Percentiles rank a stretch among this genome's conserved stretches.
Evolutionary conservation across 2,113 vertebrate species (phyloP).

Genomic region (Orcinus orca): DNA sequence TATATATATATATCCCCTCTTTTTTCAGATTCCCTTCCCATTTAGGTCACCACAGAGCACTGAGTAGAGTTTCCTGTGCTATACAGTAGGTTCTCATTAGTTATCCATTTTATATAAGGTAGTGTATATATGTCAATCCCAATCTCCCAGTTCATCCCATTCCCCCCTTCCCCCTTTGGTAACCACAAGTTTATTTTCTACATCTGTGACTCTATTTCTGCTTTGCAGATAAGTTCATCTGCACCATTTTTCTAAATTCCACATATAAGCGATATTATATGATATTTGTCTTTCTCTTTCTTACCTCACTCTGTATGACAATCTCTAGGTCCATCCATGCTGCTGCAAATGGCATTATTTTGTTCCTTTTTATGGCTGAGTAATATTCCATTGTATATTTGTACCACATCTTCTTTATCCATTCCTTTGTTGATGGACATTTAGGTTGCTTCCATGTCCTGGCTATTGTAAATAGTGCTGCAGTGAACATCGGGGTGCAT

Average conservation of each 20-base stretch:
- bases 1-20: neutral
- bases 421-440: neutral
- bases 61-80: neutral
- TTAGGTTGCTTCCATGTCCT: neutral
- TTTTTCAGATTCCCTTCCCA: neutral
- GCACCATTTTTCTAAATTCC: neutral
- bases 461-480: neutral
- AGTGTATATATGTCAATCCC: neutral
- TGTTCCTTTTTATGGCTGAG: neutral
- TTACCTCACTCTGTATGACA: neutral
- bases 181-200: neutral
- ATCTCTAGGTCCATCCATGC: neutral
- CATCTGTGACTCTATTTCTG: neutral
- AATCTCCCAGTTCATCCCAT: neutral
- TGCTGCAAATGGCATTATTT: neutral
- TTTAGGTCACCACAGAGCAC: neutral
- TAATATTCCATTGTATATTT: neutral
- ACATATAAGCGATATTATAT: neutral
- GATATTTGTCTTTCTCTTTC: neutral
- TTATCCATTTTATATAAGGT: neutral
- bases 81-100: neutral
- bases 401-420: neutral
- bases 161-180: neutral
- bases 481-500: neutral
- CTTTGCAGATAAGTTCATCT: neutral